Base-by-base conservation (phyloP, 2,888 invertebrate species). In the Apodemia zela region DNA sequence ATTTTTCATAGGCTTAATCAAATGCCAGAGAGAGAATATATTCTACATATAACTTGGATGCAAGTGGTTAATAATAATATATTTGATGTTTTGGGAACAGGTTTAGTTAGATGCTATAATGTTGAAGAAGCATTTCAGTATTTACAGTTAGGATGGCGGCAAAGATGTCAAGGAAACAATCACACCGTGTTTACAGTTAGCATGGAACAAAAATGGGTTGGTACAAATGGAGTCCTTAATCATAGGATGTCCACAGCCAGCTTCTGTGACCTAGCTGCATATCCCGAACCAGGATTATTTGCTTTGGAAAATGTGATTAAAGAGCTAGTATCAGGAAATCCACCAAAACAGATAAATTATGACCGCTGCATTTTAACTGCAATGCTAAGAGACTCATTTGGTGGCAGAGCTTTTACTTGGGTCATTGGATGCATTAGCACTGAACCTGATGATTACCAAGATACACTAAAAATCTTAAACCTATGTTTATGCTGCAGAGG, bases 361-460 rank as follows among this genome's bases (percentile, higher is more conserved):
- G 93, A 94, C 69, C 94, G 94, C 73, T 95, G 95, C 42, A 94
- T 95, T 51, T 82, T 95, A 42, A 95, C 95, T 18, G 95, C 94
- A 3, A 91, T 95, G 80, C 80, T 95, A 0, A 93, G 95, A 81
- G 95, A 96, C 77, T 95, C 95, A 1, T 95, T 96, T 84, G 96
- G 96, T 13, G 96, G 95, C 0, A 92, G 95, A 73, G 95, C 96
- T 2, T 95, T 95, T 74, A 95, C 95, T 2, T 86, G 96, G 83
- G 89, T 96, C 2, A 93, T 96, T 65, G 93, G 95, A 63, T 95
- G 95, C 72, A 92, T 95, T n/a, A 95, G 95, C 51, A 94, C 95
- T 15, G 89, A 94, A 67, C 93, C 95, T 66, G 90, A 93, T 68
- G 94, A 95, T 80, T 92, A 94, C 66, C 93, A 93, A 69, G 95